Percentiles rank a stretch among this genome's conserved stretches.
These are phyloP conservation scores for Cylloceria caligata DNA, from an alignment of 2,888 invertebrate species.

Conservation along the genomic window DNA sequence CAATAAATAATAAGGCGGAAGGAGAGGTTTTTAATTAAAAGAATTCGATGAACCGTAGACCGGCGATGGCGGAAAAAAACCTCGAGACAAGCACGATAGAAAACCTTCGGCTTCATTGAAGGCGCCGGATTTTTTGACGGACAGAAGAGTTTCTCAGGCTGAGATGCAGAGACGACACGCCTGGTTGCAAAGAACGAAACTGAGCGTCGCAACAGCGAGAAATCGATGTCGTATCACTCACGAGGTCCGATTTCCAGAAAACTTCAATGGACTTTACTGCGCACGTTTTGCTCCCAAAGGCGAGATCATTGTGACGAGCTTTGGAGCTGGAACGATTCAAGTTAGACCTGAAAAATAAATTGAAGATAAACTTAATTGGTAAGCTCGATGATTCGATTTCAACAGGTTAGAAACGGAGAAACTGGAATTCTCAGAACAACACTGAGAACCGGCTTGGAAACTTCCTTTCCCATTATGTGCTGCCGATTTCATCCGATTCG, in stretches of 20 bases:
- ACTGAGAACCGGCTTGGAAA: slow-evolving; percentile 73
- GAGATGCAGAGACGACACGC: slow-evolving; percentile 71
- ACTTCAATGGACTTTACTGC: slow-evolving; percentile 79
- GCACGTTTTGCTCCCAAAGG: slow-evolving; percentile 85
- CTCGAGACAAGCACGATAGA: slow-evolving; percentile 29
- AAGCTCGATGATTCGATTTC: background rate
- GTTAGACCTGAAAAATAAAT: slow-evolving; percentile 76
- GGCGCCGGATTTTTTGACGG: slow-evolving; percentile 66
- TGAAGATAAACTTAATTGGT: background rate
- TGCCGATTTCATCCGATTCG: slow-evolving; percentile 77
- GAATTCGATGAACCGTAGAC: background rate
- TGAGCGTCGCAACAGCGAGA: slow-evolving; percentile 64
- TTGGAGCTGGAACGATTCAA: slow-evolving; percentile 86
- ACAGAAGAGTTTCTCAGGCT: slow-evolving; percentile 70
- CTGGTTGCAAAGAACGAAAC: slow-evolving; percentile 71
- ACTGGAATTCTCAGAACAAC: slow-evolving; percentile 74
- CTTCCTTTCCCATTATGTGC: slow-evolving; percentile 79
- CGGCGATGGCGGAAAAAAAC: background rate
- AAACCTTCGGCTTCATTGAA: slow-evolving; percentile 40
- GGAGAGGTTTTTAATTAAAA: background rate
- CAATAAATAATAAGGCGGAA: no score
- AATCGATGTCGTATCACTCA: slow-evolving; percentile 72
- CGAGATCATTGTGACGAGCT: slow-evolving; percentile 84
- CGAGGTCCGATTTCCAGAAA: slow-evolving; percentile 78
- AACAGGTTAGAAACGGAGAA: slow-evolving; percentile 77